These are phyloP conservation scores for Drosophila algonquin DNA, from an alignment of 2,888 invertebrate species.

Conservation along the genomic window DNA sequence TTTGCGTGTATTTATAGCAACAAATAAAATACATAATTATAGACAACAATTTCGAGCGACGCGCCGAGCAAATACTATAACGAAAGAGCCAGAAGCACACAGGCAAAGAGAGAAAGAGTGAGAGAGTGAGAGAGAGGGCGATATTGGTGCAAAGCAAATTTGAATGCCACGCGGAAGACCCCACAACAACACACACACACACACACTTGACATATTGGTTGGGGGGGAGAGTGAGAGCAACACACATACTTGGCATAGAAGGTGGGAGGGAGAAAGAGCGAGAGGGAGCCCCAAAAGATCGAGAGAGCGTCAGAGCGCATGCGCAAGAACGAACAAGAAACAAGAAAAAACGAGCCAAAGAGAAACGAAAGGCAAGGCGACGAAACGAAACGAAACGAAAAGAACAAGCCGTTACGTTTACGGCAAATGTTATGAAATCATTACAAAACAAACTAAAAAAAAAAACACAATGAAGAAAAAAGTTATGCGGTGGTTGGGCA, in stretches of 20 bases:
- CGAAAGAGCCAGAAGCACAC: background rate
- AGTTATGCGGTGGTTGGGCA: background rate
- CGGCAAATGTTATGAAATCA: conserved; percentile 78
- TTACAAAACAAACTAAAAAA: conserved; percentile 74
- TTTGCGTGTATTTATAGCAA: conserved; percentile 65
- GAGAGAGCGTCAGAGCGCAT: conserved; percentile 36
- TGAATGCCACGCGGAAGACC: conserved; percentile 74
- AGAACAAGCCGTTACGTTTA: conserved; percentile 55
- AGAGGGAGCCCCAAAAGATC: conserved; percentile 13
- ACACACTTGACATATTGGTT: conserved; percentile 15
- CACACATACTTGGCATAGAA: background rate
- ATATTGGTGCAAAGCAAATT: conserved; percentile 57
- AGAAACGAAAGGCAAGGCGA: conserved; percentile 11
- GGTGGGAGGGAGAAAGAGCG: background rate
- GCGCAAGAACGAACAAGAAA: conserved; percentile 40
- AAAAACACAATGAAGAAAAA: conserved; percentile 1
- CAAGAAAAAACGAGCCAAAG: conserved; percentile 26
- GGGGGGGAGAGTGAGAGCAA: conserved; percentile 16
- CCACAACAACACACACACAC: conserved; percentile 3
- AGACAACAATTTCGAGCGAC: conserved; percentile 58
- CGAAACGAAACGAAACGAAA: conserved; percentile 8
- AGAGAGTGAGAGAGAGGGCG: background rate
- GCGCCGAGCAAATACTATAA: conserved; percentile 49
- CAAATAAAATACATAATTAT: conserved; percentile 68
- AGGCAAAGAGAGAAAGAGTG: background rate